A percentile compares a stretch with the other conserved stretches of the same genome.
Evolutionary conservation across 2,797 vertebrate genomes (phyloP).

Genomic region (Thripadectes ignobilis): DNA sequence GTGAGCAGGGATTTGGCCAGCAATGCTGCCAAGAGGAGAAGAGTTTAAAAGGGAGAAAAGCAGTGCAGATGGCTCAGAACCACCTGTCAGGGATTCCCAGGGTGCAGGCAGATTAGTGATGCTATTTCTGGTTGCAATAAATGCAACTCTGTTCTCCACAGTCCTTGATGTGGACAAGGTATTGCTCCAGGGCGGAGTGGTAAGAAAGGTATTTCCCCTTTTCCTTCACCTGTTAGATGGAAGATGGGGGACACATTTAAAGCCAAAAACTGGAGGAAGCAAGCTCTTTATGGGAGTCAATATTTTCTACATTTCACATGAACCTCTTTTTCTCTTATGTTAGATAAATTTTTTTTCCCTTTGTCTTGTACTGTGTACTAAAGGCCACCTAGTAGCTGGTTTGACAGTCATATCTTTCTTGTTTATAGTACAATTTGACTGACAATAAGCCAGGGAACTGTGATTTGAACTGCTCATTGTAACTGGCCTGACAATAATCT

Average conservation of each 20-base stretch:
- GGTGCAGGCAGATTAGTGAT: neutral
- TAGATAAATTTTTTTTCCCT: neutral
- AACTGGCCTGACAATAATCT: conserved; percentile 36
- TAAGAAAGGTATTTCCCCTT: neutral
- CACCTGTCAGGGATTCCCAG: neutral
- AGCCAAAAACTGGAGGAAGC: neutral
- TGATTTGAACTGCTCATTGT: conserved; percentile 8
- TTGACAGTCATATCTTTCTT: conserved; percentile 22
- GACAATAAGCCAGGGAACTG: conserved; percentile 25
- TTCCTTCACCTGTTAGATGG: neutral
- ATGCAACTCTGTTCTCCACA: neutral
- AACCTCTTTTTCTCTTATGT: neutral
- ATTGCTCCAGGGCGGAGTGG: neutral
- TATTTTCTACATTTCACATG: neutral
- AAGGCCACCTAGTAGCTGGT: neutral
- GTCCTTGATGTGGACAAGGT: neutral
- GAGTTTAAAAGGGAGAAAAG: neutral
- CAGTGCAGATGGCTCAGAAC: neutral
- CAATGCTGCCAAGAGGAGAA: neutral
- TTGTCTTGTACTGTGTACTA: neutral
- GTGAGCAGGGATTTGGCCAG: neutral
- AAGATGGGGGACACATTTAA: fast-evolving
- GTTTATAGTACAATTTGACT: conserved; percentile 18
- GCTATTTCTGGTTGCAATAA: neutral
- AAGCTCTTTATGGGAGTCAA: neutral